Evolutionary conservation across 1,140 invertebrate genomes (phyloP).

Genomic region (Dreissena polymorpha): DNA sequence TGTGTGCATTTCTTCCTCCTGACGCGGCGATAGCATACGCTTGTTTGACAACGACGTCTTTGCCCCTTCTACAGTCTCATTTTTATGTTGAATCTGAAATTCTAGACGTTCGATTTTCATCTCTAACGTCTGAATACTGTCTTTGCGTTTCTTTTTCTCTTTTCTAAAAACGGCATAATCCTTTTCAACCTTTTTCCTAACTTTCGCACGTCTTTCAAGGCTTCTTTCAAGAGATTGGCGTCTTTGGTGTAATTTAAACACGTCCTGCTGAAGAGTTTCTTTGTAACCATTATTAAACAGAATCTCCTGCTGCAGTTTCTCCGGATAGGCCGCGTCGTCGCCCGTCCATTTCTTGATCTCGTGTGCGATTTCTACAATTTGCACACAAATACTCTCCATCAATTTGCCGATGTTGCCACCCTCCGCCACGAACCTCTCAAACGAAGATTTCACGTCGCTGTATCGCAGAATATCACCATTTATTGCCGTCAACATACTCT

Average conservation of each 20-base stretch:
- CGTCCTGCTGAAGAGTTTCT: conserved; percentile 62
- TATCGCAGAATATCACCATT: conserved; percentile 66
- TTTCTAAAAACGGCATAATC: conserved; percentile 59
- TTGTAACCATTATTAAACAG: conserved; percentile 65
- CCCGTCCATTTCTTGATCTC: conserved; percentile 64
- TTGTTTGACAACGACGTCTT: conserved; percentile 57
- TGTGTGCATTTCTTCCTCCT: conserved; percentile 56
- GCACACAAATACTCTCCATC: conserved; percentile 67
- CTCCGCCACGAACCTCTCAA: conserved; percentile 61
- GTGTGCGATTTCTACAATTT: conserved; percentile 64
- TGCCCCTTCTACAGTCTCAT: conserved; percentile 54
- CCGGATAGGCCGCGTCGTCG: conserved; percentile 63
- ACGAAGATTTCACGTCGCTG: conserved; percentile 65
- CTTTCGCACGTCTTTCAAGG: conserved; percentile 57
- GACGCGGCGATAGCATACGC: conserved; percentile 56
- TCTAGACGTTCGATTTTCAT: conserved; percentile 60
- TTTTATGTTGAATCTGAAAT: conserved; percentile 58
- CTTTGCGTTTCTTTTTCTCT: conserved; percentile 63
- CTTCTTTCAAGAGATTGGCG: conserved; percentile 36
- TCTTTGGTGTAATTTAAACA: conserved; percentile 54
- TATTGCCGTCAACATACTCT: conserved; percentile 59
- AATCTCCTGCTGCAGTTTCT: conserved; percentile 64
- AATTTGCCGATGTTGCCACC: conserved; percentile 59
- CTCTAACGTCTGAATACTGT: conserved; percentile 61
- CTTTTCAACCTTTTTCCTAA: conserved; percentile 36